Evolutionary conservation across 2,113 vertebrate species (phyloP), one percentile per base, ranked within the genome.

Genomic region (Phylloscopus trochiloides): DNA sequence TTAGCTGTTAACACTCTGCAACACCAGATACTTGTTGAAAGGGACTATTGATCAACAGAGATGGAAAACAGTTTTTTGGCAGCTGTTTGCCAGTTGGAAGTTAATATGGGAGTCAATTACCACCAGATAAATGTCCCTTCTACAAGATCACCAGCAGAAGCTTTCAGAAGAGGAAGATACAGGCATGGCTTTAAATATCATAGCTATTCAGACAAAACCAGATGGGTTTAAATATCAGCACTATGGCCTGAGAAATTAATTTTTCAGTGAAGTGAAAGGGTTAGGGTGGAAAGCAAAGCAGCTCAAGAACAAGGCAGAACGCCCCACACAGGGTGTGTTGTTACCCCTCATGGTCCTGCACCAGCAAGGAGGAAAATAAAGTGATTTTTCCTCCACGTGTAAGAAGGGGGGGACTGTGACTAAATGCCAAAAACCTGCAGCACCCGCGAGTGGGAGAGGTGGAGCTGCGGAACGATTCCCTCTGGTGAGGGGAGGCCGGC

Each of bases 41-140:
- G 86, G 51, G 13, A 81, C 51, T 74, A 90, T 86, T 59, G 88
- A 93, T 90, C 51, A 92, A 9, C 32, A 47, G 76, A 74, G 86
- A 86, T 25, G 55, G 88, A 51, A 88, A 94, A 47, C 47, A 62
- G 75, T 6, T 47, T 79, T 82, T 83, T 91, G 86, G 94, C 92
- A 93, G 92, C 92, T 74, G 83, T 59, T 83, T 73, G 79, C 58
- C 72, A 66, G 79, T 26, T 74, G 80, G 76, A 89, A 95, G 84
- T 96, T 48, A 89, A 86, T 77, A 45, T 3, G 31, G 63, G 59
- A 92, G 59, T 42, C 81, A 84, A 47, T 95, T 81, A 70, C 14
- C 71, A 48, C 4, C 2, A 32, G 92, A 84, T 24, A 68, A 94
- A 92, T 42, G 29, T 87, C 84, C 68, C 57, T 71, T 48, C 73